Evolutionary conservation across 1,140 invertebrate genomes (phyloP).

Genomic region (Leptopilina clavipes): DNA sequence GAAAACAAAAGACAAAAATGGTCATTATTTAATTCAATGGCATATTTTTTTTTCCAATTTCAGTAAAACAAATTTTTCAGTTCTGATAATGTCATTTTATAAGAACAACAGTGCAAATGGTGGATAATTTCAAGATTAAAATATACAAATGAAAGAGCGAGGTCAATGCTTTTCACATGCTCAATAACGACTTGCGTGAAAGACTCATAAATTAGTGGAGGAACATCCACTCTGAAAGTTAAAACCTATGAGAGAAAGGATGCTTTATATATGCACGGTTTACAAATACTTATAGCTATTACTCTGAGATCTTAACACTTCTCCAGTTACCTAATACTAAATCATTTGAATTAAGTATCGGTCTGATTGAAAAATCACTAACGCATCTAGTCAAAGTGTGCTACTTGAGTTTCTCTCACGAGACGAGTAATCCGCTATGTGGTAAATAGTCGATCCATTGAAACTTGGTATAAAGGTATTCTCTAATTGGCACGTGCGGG

Average conservation of each 20-base stretch:
- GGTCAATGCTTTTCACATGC: slow-evolving; percentile 39
- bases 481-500: slow-evolving; percentile 57
- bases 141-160: too few species aligned
- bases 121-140: too few species aligned
- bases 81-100: too few species aligned
- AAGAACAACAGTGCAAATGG: too few species aligned
- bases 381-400: slow-evolving; percentile 41
- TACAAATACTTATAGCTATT: slow-evolving; percentile 46
- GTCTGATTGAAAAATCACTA: slow-evolving; percentile 51
- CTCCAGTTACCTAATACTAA: slow-evolving; percentile 54
- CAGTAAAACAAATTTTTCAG: too few species aligned
- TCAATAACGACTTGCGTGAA: slow-evolving; percentile 52
- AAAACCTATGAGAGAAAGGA: slow-evolving; percentile 50
- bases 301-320: slow-evolving; percentile 49
- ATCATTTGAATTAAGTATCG: slow-evolving; percentile 62
- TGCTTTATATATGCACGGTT: slow-evolving; percentile 43
- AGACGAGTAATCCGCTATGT: slow-evolving; percentile 38
- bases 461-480: slow-evolving; percentile 51
- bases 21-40: too few species aligned
- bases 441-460: slow-evolving; percentile 39
- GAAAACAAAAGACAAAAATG: slow-evolving; percentile 67
- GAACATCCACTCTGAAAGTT: slow-evolving; percentile 46
- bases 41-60: too few species aligned
- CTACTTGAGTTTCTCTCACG: slow-evolving; percentile 54
- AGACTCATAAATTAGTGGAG: slow-evolving; percentile 58